phyloP scores from a whole-genome alignment of 2,888 invertebrate species.

The Nephrotoma flavescens region DNA sequence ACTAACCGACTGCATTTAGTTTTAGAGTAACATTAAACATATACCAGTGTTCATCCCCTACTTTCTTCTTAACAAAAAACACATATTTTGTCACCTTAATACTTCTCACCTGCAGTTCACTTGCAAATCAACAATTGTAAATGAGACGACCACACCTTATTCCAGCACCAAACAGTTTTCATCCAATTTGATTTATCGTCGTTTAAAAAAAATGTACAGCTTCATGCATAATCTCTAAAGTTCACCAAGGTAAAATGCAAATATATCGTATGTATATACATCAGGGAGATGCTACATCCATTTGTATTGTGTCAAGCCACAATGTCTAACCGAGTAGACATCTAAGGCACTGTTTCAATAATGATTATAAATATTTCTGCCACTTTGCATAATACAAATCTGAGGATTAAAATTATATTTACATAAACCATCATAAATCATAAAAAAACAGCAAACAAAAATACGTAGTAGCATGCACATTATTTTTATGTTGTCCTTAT shows the following conservation, averaged over 20 bases:
- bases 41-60: too few species aligned
- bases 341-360: background rate
- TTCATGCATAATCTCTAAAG: background rate
- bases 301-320: background rate
- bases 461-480: background rate
- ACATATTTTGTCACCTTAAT: too few species aligned
- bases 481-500: background rate
- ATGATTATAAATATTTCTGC: background rate
- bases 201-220: background rate
- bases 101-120: too few species aligned
- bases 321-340: background rate
- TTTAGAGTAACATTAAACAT: too few species aligned
- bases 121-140: too few species aligned
- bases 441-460: background rate
- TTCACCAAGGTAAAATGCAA: background rate
- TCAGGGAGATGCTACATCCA: background rate
- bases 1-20: too few species aligned
- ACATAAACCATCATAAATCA: background rate
- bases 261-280: background rate
- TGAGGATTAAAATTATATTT: background rate
- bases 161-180: background rate
- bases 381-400: background rate
- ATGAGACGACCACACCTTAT: background rate
- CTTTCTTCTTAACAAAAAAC: too few species aligned
- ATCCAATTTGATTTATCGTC: background rate